Evolutionary conservation across 2,888 invertebrate species (phyloP).

Genomic region (Bellardia bayeri): DNA sequence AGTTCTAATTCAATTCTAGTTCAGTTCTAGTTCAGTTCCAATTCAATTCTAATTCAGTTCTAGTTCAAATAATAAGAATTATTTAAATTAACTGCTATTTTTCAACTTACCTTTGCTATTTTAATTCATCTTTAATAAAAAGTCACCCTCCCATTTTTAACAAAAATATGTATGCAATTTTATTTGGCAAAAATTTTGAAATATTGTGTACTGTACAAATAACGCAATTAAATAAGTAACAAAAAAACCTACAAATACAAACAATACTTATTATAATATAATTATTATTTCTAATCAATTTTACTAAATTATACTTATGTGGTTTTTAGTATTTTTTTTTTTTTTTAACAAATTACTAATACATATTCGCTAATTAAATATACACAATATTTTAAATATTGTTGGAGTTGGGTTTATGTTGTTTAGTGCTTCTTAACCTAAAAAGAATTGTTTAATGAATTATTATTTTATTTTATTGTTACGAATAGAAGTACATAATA

Average conservation of each 20-base stretch:
- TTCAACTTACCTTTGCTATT: constrained; percentile 4
- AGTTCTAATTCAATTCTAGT: too few relatives aligned
- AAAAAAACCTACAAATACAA: constrained; percentile 14
- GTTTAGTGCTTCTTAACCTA: constrained; percentile 14
- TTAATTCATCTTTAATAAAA: constrained; percentile 22
- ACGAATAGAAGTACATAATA: neutral
- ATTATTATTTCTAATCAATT: constrained; percentile 3
- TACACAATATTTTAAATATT: neutral
- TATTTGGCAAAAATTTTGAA: constrained; percentile 69
- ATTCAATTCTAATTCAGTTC: too few relatives aligned
- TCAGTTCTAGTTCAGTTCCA: too few relatives aligned
- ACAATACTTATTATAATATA: constrained; percentile 26
- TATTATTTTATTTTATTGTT: constrained; percentile 4
- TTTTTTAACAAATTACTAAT: constrained; percentile 8
- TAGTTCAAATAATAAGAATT: too few relatives aligned
- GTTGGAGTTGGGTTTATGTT: neutral
- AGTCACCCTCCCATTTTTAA: constrained; percentile 33
- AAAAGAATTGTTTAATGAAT: neutral
- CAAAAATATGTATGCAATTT: constrained; percentile 69
- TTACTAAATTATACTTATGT: neutral
- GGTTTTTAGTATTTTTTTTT: neutral
- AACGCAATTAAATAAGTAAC: constrained; percentile 6
- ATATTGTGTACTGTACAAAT: constrained; percentile 43
- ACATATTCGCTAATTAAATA: constrained; percentile 12
- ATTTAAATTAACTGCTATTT: too few relatives aligned